Evolutionary conservation across 2,888 invertebrate species (phyloP), one percentile per base, ranked within the genome.

Genomic region (Lissonota sp.): DNA sequence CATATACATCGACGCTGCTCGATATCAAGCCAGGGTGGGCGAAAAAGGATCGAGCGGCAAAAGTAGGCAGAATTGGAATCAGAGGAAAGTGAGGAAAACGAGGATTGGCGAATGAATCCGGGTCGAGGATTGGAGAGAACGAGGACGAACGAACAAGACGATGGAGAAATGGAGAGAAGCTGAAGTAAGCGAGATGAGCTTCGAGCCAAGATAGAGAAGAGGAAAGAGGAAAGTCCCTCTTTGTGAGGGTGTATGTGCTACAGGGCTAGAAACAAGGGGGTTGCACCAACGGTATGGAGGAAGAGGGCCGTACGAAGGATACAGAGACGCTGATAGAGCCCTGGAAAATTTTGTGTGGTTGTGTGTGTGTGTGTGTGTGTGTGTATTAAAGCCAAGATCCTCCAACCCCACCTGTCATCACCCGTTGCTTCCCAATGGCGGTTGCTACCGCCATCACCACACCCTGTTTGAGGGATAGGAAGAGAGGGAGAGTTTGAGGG

Each of bases 391-490:
- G 57, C 14, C 16, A 40, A 62, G 69, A 73, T 72, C 67, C 81
- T 57, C 53, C 70, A 62, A 69, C 82, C 80, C 82, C 55, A 79
- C 78, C 77, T 82, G 83, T 84, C 79, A 76, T 58, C 83, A 57
- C 55, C 57, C 26, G 26, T 26, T 26, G 26, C 26, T 26, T 26
- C 26, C 26, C 26, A 26, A 26, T 26, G 26, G 26, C 26, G 26
- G 64, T 57, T 51, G 83, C 80, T 80, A 82, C 77, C 80, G 78
- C 75, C 82, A 80, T 82, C 83, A 75, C 71, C 82, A 62, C 79
- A 69, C 80, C 74, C 77, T 62, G 69, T 26, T 63, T 67, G 26
- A 26, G 26, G 8, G 37, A n/a, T 49, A 42, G n/a, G n/a, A 14
- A 67, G 53, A 66, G 71, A 79, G 70, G 63, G 55, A 40, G 66